These are phyloP conservation scores for Drosophila subpulchrella DNA, from an alignment of 1,140 invertebrate genomes.

Conservation along the genomic window DNA sequence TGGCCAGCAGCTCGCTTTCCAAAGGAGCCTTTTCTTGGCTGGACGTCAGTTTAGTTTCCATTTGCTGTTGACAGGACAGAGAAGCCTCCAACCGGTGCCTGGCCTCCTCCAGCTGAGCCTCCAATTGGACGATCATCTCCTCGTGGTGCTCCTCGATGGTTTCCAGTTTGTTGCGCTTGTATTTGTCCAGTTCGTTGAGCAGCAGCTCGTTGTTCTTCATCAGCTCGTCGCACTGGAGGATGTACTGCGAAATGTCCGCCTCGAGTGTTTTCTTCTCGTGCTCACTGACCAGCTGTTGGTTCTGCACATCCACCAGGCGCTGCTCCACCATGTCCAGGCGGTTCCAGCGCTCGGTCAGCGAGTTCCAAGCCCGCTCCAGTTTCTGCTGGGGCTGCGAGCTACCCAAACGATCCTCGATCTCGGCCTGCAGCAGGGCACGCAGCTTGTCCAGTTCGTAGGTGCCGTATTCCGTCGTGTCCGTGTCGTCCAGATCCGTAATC, in stretches of 20 bases:
- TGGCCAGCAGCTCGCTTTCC: not conserved
- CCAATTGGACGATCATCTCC: slow-evolving; percentile 87
- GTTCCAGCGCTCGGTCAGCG: slow-evolving; percentile 72
- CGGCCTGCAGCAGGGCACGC: slow-evolving; percentile 44
- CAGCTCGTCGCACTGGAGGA: slow-evolving; percentile 87
- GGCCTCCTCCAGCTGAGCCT: slow-evolving; percentile 87
- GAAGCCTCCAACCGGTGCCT: slow-evolving; percentile 85
- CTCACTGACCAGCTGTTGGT: slow-evolving; percentile 64
- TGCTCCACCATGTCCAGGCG: slow-evolving; percentile 78
- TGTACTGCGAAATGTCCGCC: slow-evolving; percentile 86
- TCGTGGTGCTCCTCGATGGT: slow-evolving; percentile 89
- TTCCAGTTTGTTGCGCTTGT: slow-evolving; percentile 87
- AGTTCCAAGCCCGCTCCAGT: slow-evolving; percentile 80
- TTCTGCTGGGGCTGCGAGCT: slow-evolving; percentile 55
- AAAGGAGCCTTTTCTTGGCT: not conserved
- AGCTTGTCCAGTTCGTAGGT: slow-evolving; percentile 79
- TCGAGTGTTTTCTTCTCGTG: slow-evolving; percentile 87
- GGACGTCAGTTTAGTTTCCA: slow-evolving; percentile 22
- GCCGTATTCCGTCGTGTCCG: slow-evolving; percentile 62
- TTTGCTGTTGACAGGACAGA: slow-evolving; percentile 23
- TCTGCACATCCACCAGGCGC: slow-evolving; percentile 71
- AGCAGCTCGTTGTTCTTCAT: slow-evolving; percentile 89
- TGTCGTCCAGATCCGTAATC: slow-evolving; percentile 67
- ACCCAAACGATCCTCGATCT: slow-evolving; percentile 55
- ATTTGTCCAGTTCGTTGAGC: slow-evolving; percentile 87